Evolutionary conservation across 2,888 invertebrate species (phyloP), one percentile per base, ranked within the genome.

Genomic region (Sesia bembeciformis): DNA sequence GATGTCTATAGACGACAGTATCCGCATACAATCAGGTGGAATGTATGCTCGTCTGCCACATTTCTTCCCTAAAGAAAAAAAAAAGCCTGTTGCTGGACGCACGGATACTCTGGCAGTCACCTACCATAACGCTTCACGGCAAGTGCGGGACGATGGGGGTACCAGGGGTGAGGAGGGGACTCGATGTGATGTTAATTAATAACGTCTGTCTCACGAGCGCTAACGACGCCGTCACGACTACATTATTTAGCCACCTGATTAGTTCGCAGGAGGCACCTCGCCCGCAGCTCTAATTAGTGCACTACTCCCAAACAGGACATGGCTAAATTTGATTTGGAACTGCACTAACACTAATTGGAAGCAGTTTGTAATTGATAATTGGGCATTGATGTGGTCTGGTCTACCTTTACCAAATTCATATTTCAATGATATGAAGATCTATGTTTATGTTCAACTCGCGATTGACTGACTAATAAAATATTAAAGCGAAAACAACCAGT

Each of bases 181-280:
- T 68, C 73, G 72, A 79, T 79, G 81, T 80, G 83, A 85, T 81
- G 84, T 84, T 86, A 88, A 88, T 87, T 88, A 86, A 87, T 88
- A 85, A 85, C 84, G 86, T 84, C 82, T 87, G 84, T 84, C 84
- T 84, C 79, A 81, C 80, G 78, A 81, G 76, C 81, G 76, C 83
- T 84, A 85, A 86, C 85, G 84, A 84, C 76, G 79, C 78, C 84
- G 83, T 85, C 84, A 87, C 84, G 84, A 83, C 78, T 87, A 84
- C 79, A 86, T 87, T 87, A 88, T 86, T 87, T 86, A 84, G 81
- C 81, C 86, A 87, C 84, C 85, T 87, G 87, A 88, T 88, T 86
- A 87, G 87, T 84, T 82, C 80, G 73, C 79, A 77, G 75, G 74
- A 74, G 69, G 70, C 75, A 73, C 76, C 76, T 73, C 72, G 77